phyloP scores from a whole-genome alignment of 2,797 vertebrate genomes.

The Threskiornis aethiopicus region DNA sequence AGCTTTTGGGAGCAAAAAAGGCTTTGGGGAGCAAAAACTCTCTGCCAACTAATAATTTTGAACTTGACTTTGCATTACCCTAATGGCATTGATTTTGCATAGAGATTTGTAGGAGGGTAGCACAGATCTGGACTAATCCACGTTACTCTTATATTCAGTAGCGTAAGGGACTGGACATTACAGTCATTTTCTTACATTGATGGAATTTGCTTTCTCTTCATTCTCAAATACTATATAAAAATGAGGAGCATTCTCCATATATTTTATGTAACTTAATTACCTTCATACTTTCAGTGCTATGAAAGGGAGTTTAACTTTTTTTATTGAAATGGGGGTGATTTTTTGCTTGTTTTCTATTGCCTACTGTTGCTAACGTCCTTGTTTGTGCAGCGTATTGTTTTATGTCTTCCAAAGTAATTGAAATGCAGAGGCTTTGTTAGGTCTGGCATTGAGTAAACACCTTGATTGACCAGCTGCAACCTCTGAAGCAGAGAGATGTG shows the following conservation, averaged over 20 bases:
- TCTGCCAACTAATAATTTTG: neutral
- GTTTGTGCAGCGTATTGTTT: neutral
- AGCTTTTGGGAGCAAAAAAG: neutral
- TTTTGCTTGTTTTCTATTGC: neutral
- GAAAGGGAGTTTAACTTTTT: neutral
- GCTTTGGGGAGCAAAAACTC: neutral
- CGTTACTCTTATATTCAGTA: neutral
- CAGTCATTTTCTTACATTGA: neutral
- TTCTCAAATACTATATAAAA: neutral
- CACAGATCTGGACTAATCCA: neutral
- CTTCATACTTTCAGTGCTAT: neutral
- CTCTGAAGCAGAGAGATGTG: neutral
- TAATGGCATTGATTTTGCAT: neutral
- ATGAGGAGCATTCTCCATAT: neutral
- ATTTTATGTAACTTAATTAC: neutral
- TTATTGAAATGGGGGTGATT: neutral
- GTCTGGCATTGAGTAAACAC: neutral
- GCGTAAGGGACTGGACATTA: neutral
- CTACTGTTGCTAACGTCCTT: rapidly evolving
- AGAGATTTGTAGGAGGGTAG: neutral
- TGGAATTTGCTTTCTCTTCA: neutral
- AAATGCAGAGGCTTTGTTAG: neutral
- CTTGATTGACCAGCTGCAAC: neutral
- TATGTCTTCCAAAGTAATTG: neutral
- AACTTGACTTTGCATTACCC: neutral